Conservation (phyloP, 1,140 invertebrate genomes). For the Trachelipus rathkii region DNA sequence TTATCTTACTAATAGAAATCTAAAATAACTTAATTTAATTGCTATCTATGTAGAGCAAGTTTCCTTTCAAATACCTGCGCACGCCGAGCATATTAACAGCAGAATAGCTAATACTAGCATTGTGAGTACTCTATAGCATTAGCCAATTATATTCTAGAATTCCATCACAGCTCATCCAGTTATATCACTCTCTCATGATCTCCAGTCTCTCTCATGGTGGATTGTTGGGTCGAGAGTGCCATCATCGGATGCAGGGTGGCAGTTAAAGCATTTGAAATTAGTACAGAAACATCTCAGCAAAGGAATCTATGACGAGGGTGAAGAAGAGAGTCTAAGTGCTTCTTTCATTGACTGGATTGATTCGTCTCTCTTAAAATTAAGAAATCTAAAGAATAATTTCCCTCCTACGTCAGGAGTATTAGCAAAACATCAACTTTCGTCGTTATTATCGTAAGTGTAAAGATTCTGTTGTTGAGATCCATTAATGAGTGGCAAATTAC, state of each 20-base stretch:
- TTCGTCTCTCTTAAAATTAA: neutral
- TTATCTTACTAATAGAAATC: too few species aligned
- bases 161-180: too few species aligned
- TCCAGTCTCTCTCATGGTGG: neutral
- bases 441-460: neutral
- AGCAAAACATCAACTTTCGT: neutral
- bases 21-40: too few species aligned
- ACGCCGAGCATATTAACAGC: neutral
- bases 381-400: neutral
- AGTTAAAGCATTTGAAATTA: neutral
- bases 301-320: too few species aligned
- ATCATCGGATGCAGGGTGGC: neutral
- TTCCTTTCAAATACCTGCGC: neutral
- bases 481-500: too few species aligned
- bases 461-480: neutral
- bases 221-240: neutral
- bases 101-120: neutral
- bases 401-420: neutral
- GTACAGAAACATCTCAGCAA: too few species aligned
- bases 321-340: too few species aligned
- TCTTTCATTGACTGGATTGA: too few species aligned
- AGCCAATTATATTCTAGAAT: neutral
- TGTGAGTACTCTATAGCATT: neutral
- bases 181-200: too few species aligned
- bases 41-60: too few species aligned